A percentile compares a stretch with the other conserved stretches of the same genome.
These are phyloP conservation scores for Chlorospingus flavigularis DNA, from an alignment of 2,797 vertebrate species.

Conservation along the genomic window DNA sequence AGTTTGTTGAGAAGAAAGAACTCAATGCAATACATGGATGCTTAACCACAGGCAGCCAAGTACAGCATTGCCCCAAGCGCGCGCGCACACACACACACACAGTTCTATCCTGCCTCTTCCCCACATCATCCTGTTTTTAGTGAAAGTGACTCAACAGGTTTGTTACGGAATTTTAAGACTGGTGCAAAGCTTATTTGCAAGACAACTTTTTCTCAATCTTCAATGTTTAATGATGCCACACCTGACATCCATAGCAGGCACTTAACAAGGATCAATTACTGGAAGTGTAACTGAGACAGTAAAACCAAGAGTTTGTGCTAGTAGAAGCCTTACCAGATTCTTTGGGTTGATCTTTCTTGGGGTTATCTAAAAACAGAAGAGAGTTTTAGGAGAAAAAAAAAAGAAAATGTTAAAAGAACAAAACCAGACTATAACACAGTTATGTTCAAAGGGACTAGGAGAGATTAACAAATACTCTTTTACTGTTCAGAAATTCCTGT, in stretches of 20 bases:
- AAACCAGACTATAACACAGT: not conserved
- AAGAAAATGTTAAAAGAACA: not conserved
- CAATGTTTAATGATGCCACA: not conserved
- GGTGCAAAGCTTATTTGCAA: not conserved
- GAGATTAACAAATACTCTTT: not conserved
- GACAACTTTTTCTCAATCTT: not conserved
- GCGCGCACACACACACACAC: not conserved
- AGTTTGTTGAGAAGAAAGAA: not conserved
- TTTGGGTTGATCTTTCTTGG: not conserved
- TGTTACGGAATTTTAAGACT: not conserved
- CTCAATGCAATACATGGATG: not conserved
- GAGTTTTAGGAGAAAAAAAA: not conserved
- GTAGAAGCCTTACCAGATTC: slow-evolving; percentile 15
- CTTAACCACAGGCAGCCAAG: not conserved
- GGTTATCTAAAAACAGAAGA: not conserved
- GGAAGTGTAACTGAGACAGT: not conserved
- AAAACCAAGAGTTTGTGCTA: not conserved
- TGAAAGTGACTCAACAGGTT: not conserved
- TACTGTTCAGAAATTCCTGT: not conserved
- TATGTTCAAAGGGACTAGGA: not conserved
- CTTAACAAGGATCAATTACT: not conserved
- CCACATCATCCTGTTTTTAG: not conserved
- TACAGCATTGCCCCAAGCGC: not conserved
- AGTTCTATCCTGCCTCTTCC: not conserved
- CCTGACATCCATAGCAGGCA: not conserved